Evolutionary conservation across 2,113 vertebrate species (phyloP).

Genomic region (Garra rufa): DNA sequence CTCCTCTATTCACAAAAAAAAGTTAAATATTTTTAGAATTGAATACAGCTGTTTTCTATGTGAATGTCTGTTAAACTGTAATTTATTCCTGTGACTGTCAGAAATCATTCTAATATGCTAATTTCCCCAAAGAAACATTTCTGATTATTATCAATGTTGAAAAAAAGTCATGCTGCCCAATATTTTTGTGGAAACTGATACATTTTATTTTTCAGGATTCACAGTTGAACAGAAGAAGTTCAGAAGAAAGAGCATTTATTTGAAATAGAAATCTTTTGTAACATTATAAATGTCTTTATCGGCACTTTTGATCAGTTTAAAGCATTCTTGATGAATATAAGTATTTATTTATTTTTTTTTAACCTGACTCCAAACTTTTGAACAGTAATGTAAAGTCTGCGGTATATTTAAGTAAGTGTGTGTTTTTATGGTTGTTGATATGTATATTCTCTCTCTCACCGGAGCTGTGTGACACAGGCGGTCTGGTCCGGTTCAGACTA

Average conservation of each 20-base stretch:
- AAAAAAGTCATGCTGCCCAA: neutral
- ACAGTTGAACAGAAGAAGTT: neutral
- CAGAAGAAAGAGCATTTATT: neutral
- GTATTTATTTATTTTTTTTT: too few relatives aligned
- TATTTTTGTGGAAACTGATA: neutral
- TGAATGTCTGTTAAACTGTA: too few relatives aligned
- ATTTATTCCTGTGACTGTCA: neutral
- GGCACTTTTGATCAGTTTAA: neutral
- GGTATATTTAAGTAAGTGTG: neutral
- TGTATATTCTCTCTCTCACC: constrained; percentile 61
- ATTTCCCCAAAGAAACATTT: too few relatives aligned
- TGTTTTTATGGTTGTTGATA: too few relatives aligned
- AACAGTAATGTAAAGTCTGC: too few relatives aligned
- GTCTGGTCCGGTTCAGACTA: constrained; percentile 75
- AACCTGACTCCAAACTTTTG: too few relatives aligned
- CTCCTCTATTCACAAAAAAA: too few relatives aligned
- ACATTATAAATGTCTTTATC: neutral
- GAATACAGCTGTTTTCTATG: too few relatives aligned
- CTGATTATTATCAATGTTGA: neutral
- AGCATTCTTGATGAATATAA: too few relatives aligned
- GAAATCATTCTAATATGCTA: neutral
- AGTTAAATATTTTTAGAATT: too few relatives aligned
- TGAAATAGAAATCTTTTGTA: neutral
- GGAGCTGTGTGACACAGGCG: constrained; percentile 71
- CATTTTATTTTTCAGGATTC: neutral